These are phyloP conservation scores for Iphiclides podalirius DNA, from an alignment of 2,888 invertebrate species.

Conservation along the genomic window DNA sequence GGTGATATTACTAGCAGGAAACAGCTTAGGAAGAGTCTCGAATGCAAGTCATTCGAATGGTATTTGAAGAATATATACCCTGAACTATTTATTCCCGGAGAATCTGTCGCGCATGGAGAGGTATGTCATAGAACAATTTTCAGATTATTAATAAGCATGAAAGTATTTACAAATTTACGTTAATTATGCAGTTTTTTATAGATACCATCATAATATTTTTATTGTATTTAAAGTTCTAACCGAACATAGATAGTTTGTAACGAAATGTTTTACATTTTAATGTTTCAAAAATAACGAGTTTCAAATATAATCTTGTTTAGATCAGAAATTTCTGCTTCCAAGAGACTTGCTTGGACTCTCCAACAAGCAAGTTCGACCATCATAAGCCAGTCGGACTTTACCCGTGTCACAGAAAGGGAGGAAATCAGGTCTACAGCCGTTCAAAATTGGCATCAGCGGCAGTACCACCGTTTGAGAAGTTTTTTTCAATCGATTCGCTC, in stretches of 20 bases:
- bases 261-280: too few species aligned
- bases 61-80: slow-evolving; percentile 98
- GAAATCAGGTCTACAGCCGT: slow-evolving; percentile 94
- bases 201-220: too few species aligned
- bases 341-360: slow-evolving; percentile 97
- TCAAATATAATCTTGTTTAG: slow-evolving; percentile 69
- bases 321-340: slow-evolving; percentile 92
- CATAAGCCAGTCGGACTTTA: slow-evolving; percentile 98
- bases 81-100: slow-evolving; percentile 98
- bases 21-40: slow-evolving; percentile 88
- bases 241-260: too few species aligned
- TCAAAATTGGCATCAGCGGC: slow-evolving; percentile 63
- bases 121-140: too few species aligned
- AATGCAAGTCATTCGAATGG: slow-evolving; percentile 99
- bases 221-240: too few species aligned
- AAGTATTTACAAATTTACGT: too few species aligned
- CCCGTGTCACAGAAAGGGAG: slow-evolving; percentile 99
- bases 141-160: too few species aligned
- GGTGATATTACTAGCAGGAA: slow-evolving; percentile 94
- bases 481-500: slow-evolving; percentile 39
- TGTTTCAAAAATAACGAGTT: slow-evolving; percentile 38
- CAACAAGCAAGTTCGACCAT: slow-evolving; percentile 94
- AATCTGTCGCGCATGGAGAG: slow-evolving; percentile 98
- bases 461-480: slow-evolving; percentile 67
- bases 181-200: too few species aligned